These are phyloP conservation scores for Pedetes capensis DNA, from an alignment of 2,113 vertebrate genomes.

Conservation along the genomic window DNA sequence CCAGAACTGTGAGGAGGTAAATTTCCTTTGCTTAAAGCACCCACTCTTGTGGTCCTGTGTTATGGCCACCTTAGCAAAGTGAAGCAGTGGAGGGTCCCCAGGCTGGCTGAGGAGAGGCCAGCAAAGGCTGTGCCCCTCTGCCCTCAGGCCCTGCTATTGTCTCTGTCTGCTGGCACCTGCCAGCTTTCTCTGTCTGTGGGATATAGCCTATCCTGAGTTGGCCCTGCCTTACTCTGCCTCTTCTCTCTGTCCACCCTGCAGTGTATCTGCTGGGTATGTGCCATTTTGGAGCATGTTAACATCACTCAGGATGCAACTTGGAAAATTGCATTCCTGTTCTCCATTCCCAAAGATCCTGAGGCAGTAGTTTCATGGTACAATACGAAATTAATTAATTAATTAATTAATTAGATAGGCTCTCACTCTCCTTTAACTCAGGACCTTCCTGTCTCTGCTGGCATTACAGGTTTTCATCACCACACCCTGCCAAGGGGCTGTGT, in stretches of 20 bases:
- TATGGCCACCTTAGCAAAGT: neutral
- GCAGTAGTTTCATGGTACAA: neutral
- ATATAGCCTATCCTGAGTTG: neutral
- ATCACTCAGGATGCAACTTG: neutral
- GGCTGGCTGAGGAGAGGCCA: accelerated
- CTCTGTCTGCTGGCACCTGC: neutral
- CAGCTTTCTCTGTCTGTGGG: neutral
- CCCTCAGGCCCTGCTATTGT: accelerated
- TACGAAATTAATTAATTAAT: too few relatives aligned
- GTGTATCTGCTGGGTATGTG: accelerated
- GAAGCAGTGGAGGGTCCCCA: neutral
- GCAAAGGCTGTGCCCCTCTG: too few relatives aligned
- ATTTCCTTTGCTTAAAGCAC: neutral
- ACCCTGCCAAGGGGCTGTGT: neutral
- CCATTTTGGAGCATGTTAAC: neutral
- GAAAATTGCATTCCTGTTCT: neutral
- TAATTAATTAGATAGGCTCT: too few relatives aligned
- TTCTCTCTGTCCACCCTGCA: neutral
- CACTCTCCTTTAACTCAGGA: too few relatives aligned
- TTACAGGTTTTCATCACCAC: neutral
- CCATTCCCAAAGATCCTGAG: neutral
- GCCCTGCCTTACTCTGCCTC: neutral
- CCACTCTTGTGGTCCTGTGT: neutral
- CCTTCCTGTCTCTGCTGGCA: too few relatives aligned
- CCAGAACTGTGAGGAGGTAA: neutral